Base-by-base conservation (phyloP, 35 echinoderm and acorn worm genomes). In the Eucidaris tribuloides region DNA sequence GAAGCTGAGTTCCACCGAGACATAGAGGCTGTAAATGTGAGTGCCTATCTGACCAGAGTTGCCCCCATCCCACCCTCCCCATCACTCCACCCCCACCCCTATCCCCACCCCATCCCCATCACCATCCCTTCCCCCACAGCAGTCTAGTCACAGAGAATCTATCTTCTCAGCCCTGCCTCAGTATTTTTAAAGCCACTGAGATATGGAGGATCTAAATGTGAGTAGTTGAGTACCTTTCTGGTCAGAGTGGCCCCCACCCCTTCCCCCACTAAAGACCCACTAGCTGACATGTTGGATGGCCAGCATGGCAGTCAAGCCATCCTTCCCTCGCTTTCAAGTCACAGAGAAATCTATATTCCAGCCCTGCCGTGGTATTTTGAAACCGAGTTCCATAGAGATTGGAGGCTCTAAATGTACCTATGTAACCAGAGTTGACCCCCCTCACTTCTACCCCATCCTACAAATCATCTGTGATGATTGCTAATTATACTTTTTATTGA, bases 161-260 rank as follows among this genome's bases (percentile, higher is more conserved):
- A 99, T 99, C 66, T 99, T 93, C 44, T 90, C 83, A 58, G 77
- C 79, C 11, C 57, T 99, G 7, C 85, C 96, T 19, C 86, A 88
- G 42, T 84, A 99, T 32, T 93, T 83, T 83, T 90, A 99, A 59
- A 49, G 89, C 61, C 96, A 99, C 84, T 78, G 70, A 52, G 95
- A 93, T 42, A 98, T 98, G 95, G 82, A 86, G n/a, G 46, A 86
- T 28, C 76, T 98, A 24, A 98, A 98, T 87, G 95, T 90, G 90
- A 89, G n/a, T n/a, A n/a, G n/a, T n/a, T n/a, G n/a, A n/a, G 95
- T 86, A 30, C 13, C 13, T 34, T 32, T 17, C 6, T 17, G 9
- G 3, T 60, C n/a, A n/a, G n/a, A n/a, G n/a, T n/a, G n/a, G n/a
- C n/a, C n/a, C n/a, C n/a, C n/a, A n/a, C n/a, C n/a, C n/a, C n/a